A percentile compares a stretch with the other conserved stretches of the same genome.
phyloP scores from a whole-genome alignment of 2,888 invertebrate genomes.

The Parnassius mnemosyne region DNA sequence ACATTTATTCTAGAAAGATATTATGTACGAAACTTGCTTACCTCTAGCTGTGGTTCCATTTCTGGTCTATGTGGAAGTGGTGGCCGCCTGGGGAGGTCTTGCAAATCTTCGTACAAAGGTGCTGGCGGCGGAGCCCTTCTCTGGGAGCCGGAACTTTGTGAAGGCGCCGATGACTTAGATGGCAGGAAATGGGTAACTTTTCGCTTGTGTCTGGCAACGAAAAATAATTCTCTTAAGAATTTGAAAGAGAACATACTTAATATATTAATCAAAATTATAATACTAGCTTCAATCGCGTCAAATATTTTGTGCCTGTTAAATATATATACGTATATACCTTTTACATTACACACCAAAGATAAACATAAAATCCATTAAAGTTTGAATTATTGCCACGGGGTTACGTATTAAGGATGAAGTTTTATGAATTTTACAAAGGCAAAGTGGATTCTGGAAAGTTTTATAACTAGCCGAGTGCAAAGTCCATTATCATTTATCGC shows the following conservation, averaged over 20 bases:
- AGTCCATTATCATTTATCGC: slow-evolving; percentile 25
- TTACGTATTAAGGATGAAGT: slow-evolving; percentile 19
- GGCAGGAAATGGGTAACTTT: slow-evolving; percentile 92
- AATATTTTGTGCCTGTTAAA: neutral
- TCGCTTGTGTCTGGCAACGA: slow-evolving; percentile 89
- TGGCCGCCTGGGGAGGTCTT: slow-evolving; percentile 82
- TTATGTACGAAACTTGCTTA: slow-evolving; percentile 31
- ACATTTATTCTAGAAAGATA: no score
- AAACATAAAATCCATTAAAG: slow-evolving; percentile 19
- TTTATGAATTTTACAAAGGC: slow-evolving; percentile 22
- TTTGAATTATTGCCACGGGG: slow-evolving; percentile 14
- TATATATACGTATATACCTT: neutral
- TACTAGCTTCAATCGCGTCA: neutral
- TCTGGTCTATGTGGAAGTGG: slow-evolving; percentile 71
- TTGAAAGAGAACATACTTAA: neutral
- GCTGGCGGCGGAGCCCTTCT: slow-evolving; percentile 77
- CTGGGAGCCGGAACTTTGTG: slow-evolving; percentile 71
- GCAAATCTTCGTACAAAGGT: slow-evolving; percentile 89
- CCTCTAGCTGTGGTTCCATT: slow-evolving; percentile 74
- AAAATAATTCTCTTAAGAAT: slow-evolving; percentile 24
- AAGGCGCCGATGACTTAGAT: slow-evolving; percentile 86
- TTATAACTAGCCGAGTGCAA: slow-evolving; percentile 25
- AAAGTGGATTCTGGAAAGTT: slow-evolving; percentile 18
- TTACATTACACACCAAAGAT: slow-evolving; percentile 5
- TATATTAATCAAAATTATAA: neutral